Base-by-base conservation (phyloP, 1,140 invertebrate species). In the Bombus impatiens region DNA sequence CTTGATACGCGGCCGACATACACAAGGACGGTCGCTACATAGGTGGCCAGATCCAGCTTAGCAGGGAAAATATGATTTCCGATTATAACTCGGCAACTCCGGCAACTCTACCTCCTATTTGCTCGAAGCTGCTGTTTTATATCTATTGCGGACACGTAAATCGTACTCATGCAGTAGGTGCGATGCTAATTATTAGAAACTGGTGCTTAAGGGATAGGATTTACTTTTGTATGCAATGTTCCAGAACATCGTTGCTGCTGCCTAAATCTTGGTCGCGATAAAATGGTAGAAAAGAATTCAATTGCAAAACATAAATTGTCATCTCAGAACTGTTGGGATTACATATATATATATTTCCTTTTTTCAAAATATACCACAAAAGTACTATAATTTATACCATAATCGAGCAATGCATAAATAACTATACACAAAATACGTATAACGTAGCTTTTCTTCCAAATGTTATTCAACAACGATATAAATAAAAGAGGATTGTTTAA, bases 1-100 rank as follows among this genome's bases (percentile, higher is more conserved):
- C 92, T 92, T 94, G 93, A 87, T 77, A 68, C 84, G 88, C 84
- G 87, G 87, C 70, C 89, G 91, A 91, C 91, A 92, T 92, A 92
- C 92, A 91, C 87, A 90, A 90, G 88, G 89, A 87, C 90, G 83
- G 88, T 91, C 82, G 91, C 86, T 88, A 92, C 87, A 91, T 91
- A 91, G 91, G 89, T 91, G 90, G 89, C 92, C 89, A 87, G 91
- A 92, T 92, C 92, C 91, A 93, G 92, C 92, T 93, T 93, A 92
- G 89, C 89, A 92, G 88, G 86, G 88, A 92, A 92, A 93, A 93
- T 91, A 92, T 88, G 91, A 92, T 88, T 91, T 93, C 92, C 93
- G 91, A 92, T 93, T 93, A 93, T 91, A 93, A 93, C 87, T 92
- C 88, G 88, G 88, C 87, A 79, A 67, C 87, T 92, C 92, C 87